A percentile compares a stretch with the other conserved stretches of the same genome.
These are phyloP conservation scores for Crax fasciolata DNA, from an alignment of 2,797 vertebrate species.

Conservation along the genomic window DNA sequence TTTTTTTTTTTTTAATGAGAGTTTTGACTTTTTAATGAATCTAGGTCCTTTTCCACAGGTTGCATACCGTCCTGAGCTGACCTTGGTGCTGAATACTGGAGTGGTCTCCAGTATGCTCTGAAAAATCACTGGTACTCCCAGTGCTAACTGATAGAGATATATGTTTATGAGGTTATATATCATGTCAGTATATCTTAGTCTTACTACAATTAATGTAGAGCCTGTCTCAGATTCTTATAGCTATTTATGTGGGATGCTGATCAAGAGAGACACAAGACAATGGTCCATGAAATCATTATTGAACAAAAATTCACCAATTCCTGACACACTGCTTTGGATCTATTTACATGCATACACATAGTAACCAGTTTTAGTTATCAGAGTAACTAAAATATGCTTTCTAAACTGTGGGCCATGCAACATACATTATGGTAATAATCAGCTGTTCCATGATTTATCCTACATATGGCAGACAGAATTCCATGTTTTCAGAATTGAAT, in stretches of 20 bases:
- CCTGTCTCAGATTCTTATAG: background rate
- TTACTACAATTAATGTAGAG: background rate
- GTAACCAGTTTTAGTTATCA: background rate
- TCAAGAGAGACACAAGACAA: background rate
- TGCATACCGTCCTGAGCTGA: background rate
- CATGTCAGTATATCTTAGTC: background rate
- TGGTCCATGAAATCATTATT: background rate
- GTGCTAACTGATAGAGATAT: background rate
- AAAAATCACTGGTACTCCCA: background rate
- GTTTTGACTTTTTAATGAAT: background rate
- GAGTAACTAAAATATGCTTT: background rate
- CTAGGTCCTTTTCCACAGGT: accelerated
- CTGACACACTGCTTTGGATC: background rate
- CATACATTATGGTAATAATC: background rate
- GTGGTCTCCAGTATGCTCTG: accelerated
- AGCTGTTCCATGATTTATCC: background rate
- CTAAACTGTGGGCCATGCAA: background rate
- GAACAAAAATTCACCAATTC: background rate
- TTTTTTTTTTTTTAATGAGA: background rate
- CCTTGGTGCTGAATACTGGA: slow-evolving; percentile 7
- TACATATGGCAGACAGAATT: background rate
- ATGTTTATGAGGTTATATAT: background rate
- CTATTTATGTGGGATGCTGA: background rate
- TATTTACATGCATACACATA: background rate
- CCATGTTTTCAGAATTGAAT: background rate